Evolutionary conservation across 2,113 vertebrate genomes (phyloP).

Genomic region (Murina feae): DNA sequence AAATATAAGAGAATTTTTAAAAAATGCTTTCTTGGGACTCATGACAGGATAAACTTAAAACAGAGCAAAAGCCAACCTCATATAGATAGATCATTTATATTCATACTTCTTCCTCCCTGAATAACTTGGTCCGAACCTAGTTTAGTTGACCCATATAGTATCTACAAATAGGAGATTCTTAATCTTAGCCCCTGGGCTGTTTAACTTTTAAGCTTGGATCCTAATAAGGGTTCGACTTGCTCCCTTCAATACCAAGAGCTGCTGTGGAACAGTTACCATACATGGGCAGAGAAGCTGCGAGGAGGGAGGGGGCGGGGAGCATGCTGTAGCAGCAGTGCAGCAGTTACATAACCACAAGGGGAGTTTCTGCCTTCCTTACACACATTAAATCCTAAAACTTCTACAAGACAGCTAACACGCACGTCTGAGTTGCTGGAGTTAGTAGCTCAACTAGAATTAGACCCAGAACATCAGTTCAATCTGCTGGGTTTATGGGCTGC

Average conservation of each 20-base stretch:
- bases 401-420: neutral
- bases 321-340: neutral
- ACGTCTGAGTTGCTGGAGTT: neutral
- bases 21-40: neutral
- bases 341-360: slow-evolving; percentile 63
- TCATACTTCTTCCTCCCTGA: neutral
- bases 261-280: slow-evolving; percentile 73
- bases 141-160: neutral
- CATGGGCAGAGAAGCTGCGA: slow-evolving; percentile 67
- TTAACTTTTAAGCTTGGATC: slow-evolving; percentile 44
- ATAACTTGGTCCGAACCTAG: neutral
- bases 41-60: neutral
- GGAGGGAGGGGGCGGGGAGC: slow-evolving; percentile 54
- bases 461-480: neutral
- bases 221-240: slow-evolving; percentile 52
- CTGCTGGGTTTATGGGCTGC: neutral
- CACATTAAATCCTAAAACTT: neutral
- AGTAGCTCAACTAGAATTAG: neutral
- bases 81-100: neutral
- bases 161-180: slow-evolving; percentile 22
- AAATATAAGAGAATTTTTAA: neutral
- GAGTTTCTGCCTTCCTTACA: slow-evolving; percentile 37
- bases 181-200: slow-evolving; percentile 30
- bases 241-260: neutral
- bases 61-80: neutral